Evolutionary conservation across 2,113 vertebrate genomes (phyloP).

Genomic region (Cyanoderma ruficeps): DNA sequence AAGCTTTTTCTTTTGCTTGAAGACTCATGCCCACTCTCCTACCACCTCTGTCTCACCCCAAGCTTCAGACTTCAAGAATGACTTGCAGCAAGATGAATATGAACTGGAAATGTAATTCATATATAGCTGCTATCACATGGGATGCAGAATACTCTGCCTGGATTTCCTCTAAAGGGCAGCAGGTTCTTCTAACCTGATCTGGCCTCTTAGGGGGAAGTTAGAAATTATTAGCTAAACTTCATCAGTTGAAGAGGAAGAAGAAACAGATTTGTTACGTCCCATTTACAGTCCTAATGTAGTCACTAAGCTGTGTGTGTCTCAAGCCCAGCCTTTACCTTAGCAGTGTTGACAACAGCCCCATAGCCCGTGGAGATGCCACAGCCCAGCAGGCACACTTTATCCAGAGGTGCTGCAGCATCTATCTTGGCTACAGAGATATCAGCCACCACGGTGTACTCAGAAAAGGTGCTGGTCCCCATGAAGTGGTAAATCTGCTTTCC

Average conservation of each 20-base stretch:
- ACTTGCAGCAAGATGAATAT: background rate
- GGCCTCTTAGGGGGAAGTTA: background rate
- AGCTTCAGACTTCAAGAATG: background rate
- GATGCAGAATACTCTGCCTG: background rate
- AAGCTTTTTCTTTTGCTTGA: background rate
- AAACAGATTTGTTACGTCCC: background rate
- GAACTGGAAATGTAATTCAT: background rate
- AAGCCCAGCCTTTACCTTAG: slow-evolving; percentile 69
- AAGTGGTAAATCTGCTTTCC: slow-evolving; percentile 80
- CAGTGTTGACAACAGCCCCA: slow-evolving; percentile 79
- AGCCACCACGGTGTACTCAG: slow-evolving; percentile 81
- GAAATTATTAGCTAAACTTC: background rate
- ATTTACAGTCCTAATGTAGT: background rate
- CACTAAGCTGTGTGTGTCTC: background rate
- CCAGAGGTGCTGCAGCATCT: slow-evolving; percentile 74
- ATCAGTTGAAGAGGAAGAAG: background rate
- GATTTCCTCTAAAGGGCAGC: background rate
- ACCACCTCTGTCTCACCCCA: background rate
- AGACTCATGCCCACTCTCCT: background rate
- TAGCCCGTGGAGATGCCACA: slow-evolving; percentile 84
- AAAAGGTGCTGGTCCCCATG: slow-evolving; percentile 86
- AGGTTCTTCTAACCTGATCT: background rate
- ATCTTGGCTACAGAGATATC: slow-evolving; percentile 83
- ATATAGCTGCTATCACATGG: background rate
- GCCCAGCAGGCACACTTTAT: slow-evolving; percentile 83